These are phyloP conservation scores for Lithophane ornitopus DNA, from an alignment of 2,888 invertebrate genomes.

Conservation along the genomic window DNA sequence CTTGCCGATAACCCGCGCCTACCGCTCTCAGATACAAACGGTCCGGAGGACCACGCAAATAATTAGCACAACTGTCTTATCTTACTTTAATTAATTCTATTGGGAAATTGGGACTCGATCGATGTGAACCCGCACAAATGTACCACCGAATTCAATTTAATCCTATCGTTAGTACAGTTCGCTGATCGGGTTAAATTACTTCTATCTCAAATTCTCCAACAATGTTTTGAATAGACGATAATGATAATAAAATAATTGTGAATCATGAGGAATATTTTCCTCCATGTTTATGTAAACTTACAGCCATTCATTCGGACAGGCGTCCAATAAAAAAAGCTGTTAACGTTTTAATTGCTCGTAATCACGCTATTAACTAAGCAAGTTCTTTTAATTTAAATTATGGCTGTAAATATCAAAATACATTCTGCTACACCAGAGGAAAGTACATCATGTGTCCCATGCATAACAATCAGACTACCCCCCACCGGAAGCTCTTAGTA, in stretches of 20 bases:
- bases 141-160: slow-evolving; percentile 42
- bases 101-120: slow-evolving; percentile 63
- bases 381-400: slow-evolving; percentile 73
- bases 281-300: slow-evolving; percentile 25
- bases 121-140: slow-evolving; percentile 28
- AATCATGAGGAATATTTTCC: slow-evolving; percentile 15
- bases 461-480: slow-evolving; percentile 79
- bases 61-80: slow-evolving; percentile 84
- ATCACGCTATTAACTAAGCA: slow-evolving; percentile 72
- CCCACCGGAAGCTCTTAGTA: slow-evolving; percentile 75
- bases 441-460: slow-evolving; percentile 71
- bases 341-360: slow-evolving; percentile 73
- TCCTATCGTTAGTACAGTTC: slow-evolving; percentile 27
- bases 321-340: slow-evolving; percentile 64
- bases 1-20: slow-evolving; percentile 68
- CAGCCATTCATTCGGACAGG: slow-evolving; percentile 39
- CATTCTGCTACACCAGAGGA: slow-evolving; percentile 60
- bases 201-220: slow-evolving; percentile 2
- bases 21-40: slow-evolving; percentile 62
- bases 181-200: slow-evolving; percentile 25
- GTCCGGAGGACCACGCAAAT: slow-evolving; percentile 70
- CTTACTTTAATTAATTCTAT: slow-evolving; percentile 83
- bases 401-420: slow-evolving; percentile 69
- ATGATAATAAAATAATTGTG: slow-evolving; percentile 12
- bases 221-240: slow-evolving; percentile 19